Evolutionary conservation across 2,888 invertebrate genomes (phyloP), one percentile per base, ranked within the genome.

Genomic region (Drosophila kanekoi): DNA sequence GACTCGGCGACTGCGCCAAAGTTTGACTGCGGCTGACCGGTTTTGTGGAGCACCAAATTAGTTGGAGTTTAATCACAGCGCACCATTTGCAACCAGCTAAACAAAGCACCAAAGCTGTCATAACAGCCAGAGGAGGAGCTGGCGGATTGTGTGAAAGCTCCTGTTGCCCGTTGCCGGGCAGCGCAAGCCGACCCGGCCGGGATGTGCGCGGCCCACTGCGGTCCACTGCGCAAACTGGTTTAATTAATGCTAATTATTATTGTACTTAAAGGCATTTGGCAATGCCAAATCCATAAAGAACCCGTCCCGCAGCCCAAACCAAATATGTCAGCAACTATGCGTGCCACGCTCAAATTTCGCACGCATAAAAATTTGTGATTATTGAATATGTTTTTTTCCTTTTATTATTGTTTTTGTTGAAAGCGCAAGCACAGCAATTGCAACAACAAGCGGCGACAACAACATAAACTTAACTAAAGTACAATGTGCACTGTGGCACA

Each of bases 321-420:
- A 56, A 72, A 52, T 64, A 71, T 52, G 77, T 68, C 64, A 45
- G 58, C 52, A 65, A 61, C 61, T 69, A 65, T 82, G 76, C 41
- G 11, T 44, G 64, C 47, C 47, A 38, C 28, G 65, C 65, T 64
- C 70, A 48, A 64, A 72, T 80, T 80, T 89, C 75, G 66, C 70
- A 77, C 73, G 49, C 84, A 89, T 88, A 71, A 86, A 89, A 86
- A 70, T 88, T 86, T 86, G 84, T 77, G 83, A 80, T 89, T 86
- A 86, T 89, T 89, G 86, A 86, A 81, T 78, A 2, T 28, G 28
- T 2, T 88, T 80, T 77, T 80, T 72, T 86, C 76, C 76, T 84
- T 71, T 72, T 51, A 52, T 70, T 47, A 37, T 62, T 64, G 62
- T 33, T 65, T 60, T 59, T 53, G 43, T 56, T 57, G 59, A 35